These are phyloP conservation scores for Leucoraja ocellata DNA, from an alignment of 2,797 vertebrate genomes.

Conservation along the genomic window DNA sequence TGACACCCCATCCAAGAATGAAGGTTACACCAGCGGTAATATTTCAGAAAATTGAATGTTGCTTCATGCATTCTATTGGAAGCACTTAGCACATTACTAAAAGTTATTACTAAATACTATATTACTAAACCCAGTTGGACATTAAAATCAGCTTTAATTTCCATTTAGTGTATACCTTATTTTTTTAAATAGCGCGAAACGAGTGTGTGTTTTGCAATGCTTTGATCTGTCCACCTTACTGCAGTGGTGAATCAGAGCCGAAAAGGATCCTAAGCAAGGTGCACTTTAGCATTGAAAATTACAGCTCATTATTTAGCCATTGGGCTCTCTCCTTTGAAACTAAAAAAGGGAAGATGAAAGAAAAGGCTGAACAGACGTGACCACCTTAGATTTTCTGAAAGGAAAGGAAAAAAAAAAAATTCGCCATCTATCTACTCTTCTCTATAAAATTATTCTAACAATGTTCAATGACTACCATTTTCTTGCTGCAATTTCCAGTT, in stretches of 20 bases:
- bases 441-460: conserved; percentile 30
- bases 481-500: conserved; percentile 33
- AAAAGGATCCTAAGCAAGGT: conserved; percentile 26
- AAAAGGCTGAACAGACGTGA: conserved; percentile 31
- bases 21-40: background rate
- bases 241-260: conserved; percentile 2
- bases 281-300: conserved; percentile 39
- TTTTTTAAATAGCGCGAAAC: background rate
- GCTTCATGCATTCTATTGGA: background rate
- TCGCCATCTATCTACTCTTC: background rate
- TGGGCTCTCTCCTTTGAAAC: conserved; percentile 31
- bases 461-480: conserved; percentile 16
- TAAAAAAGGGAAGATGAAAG: conserved; percentile 36
- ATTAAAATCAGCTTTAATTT: conserved; percentile 19
- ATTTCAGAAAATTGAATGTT: background rate
- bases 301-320: conserved; percentile 38
- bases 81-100: background rate
- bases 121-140: background rate
- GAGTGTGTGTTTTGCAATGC: background rate
- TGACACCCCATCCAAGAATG: background rate
- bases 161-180: background rate
- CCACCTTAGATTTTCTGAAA: conserved; percentile 28
- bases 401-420: background rate
- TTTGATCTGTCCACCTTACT: conserved; percentile 37
- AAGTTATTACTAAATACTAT: background rate